Evolutionary conservation across 2,888 invertebrate species (phyloP).

Genomic region (Bimastos eiseni): DNA sequence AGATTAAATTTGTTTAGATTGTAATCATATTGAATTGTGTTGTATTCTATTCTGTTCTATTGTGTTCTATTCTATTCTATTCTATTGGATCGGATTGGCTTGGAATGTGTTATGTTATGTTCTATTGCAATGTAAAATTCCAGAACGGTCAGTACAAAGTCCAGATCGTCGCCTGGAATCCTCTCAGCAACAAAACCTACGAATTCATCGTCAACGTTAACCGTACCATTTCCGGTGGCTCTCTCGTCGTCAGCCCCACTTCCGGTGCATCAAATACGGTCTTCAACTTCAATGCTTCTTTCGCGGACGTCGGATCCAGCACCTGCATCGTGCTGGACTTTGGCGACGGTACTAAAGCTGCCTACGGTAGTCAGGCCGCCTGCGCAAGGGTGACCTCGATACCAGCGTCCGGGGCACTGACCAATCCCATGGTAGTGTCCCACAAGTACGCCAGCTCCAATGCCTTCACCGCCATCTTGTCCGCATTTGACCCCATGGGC

Average conservation of each 20-base stretch:
- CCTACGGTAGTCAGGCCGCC: neutral
- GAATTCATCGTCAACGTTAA: conserved; percentile 39
- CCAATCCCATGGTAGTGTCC: conserved; percentile 30
- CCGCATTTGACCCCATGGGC: conserved; percentile 32
- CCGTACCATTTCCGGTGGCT: conserved; percentile 41
- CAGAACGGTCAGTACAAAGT: conserved; percentile 46
- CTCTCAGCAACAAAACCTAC: conserved; percentile 32
- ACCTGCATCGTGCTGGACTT: conserved; percentile 51
- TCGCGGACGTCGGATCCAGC: conserved; percentile 46
- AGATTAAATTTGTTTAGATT: no score
- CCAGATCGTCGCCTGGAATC: conserved; percentile 44
- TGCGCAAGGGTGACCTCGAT: conserved; percentile 1
- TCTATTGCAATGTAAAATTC: neutral
- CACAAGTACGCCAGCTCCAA: conserved; percentile 32
- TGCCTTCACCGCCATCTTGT: conserved; percentile 33
- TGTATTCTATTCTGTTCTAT: no score
- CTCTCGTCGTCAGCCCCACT: conserved; percentile 40
- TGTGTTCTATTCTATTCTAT: no score
- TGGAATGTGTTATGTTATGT: neutral
- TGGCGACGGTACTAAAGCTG: conserved; percentile 43
- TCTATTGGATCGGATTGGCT: no score
- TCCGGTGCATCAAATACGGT: conserved; percentile 40
- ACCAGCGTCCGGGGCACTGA: conserved; percentile 7
- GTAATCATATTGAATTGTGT: no score
- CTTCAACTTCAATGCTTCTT: conserved; percentile 46